Conservation (phyloP, 2,797 vertebrate genomes). For the Sebastes nivosus region DNA sequence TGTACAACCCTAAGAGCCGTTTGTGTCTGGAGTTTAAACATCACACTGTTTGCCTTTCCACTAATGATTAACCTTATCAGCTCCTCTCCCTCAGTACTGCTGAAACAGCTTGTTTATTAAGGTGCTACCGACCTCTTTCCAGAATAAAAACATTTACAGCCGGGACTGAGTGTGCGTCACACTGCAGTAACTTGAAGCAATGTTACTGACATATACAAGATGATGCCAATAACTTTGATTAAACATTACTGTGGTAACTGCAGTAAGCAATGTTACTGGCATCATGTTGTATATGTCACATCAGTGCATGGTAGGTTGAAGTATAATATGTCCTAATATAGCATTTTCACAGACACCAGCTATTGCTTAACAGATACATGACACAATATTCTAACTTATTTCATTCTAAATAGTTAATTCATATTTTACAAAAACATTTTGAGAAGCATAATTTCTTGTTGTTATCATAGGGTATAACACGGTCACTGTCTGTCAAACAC, state of each 20-base stretch:
- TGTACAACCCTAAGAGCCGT: conserved; percentile 17
- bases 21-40: conserved; percentile 30
- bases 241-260: too few species aligned
- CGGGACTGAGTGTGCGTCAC: neutral
- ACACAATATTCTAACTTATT: neutral
- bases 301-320: neutral
- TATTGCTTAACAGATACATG: neutral
- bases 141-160: conserved; percentile 9
- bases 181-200: neutral
- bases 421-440: neutral
- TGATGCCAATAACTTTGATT: too few species aligned
- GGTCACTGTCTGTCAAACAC: neutral
- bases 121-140: conserved; percentile 3
- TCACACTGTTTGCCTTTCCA: conserved; percentile 58
- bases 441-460: neutral
- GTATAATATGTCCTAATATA: neutral
- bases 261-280: too few species aligned
- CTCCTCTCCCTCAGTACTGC: neutral
- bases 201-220: too few species aligned
- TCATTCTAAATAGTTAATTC: neutral
- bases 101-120: conserved; percentile 36
- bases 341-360: neutral
- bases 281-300: neutral
- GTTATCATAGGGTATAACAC: neutral
- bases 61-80: conserved; percentile 71